Percentiles rank a stretch among this genome's conserved stretches.
Evolutionary conservation across 2,797 vertebrate species (phyloP).

Genomic region (Catostomus latipinnis): DNA sequence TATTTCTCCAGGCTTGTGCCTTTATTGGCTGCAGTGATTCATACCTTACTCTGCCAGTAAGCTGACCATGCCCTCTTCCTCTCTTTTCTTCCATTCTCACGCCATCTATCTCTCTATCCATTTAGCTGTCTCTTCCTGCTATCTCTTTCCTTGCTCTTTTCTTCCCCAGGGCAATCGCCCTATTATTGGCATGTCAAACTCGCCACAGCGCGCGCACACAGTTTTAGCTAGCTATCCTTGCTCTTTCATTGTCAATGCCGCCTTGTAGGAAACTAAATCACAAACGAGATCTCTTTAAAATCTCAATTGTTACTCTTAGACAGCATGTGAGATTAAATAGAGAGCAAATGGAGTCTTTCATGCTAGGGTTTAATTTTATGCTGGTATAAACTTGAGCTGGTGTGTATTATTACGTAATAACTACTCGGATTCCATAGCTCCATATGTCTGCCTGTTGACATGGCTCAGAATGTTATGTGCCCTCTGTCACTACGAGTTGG

Average conservation of each 20-base stretch:
- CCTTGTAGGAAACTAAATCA: not conserved
- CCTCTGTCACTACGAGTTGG: slow-evolving; percentile 20
- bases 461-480: slow-evolving; percentile 22
- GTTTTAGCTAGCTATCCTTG: slow-evolving; percentile 26
- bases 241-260: slow-evolving; percentile 2
- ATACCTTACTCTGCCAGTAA: slow-evolving; percentile 49
- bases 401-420: slow-evolving; percentile 40
- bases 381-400: slow-evolving; percentile 46
- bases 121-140: slow-evolving; percentile 40
- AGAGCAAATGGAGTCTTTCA: too few species aligned
- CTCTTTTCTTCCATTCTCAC: slow-evolving; percentile 17
- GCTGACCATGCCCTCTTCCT: slow-evolving; percentile 14
- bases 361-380: slow-evolving; percentile 29
- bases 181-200: slow-evolving; percentile 10
- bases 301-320: too few species aligned
- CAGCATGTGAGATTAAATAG: too few species aligned
- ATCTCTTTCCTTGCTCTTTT: slow-evolving; percentile 27
- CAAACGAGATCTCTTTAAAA: too few species aligned
- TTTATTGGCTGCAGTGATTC: slow-evolving; percentile 56
- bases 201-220: slow-evolving; percentile 9
- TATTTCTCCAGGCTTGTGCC: slow-evolving; percentile 57
- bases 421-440: slow-evolving; percentile 5
- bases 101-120: slow-evolving; percentile 34
- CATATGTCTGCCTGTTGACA: slow-evolving; percentile 34
- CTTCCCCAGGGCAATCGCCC: slow-evolving; percentile 30